A percentile compares a stretch with the other conserved stretches of the same genome.
These are phyloP conservation scores for mouse (Mus musculus) DNA, from an alignment of 2,113 vertebrate species.

Conservation along the genomic window DNA sequence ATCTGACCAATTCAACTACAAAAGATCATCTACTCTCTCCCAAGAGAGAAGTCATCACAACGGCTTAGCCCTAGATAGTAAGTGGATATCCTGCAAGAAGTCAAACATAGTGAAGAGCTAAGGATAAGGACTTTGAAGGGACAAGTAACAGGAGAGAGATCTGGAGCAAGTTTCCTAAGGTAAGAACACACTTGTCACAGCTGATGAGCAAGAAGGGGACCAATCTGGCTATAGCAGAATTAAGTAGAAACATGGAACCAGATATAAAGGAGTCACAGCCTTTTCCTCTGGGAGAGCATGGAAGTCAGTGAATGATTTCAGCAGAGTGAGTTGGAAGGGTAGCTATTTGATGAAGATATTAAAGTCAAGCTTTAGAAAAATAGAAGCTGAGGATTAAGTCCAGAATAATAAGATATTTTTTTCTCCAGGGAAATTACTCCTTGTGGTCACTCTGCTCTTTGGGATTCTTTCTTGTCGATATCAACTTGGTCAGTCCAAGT, in stretches of 20 bases:
- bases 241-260: background rate
- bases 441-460: background rate
- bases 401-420: background rate
- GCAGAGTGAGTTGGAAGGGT: background rate
- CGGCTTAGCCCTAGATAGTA: background rate
- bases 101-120: background rate
- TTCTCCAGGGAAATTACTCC: background rate
- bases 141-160: background rate
- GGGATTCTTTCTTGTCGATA: background rate
- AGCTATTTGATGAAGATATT: background rate
- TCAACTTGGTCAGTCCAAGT: background rate
- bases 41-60: background rate
- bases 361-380: background rate
- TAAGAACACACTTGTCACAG: background rate
- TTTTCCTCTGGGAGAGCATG: background rate
- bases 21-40: background rate
- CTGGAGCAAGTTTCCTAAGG: background rate
- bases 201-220: background rate
- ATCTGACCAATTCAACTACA: background rate
- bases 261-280: background rate
- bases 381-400: background rate
- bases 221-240: background rate
- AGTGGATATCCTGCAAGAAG: background rate
- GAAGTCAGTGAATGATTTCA: background rate
- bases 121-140: background rate